Conservation (phyloP, 1,140 invertebrate genomes). For the honey bee (Apis mellifera) region Amel_HAv3.1 CM009936.2:15088001-15088500, state of each 20-base stretch:
- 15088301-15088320: not conserved
- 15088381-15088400: slow-evolving; percentile 37
- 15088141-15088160: too few relatives aligned
- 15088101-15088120: too few relatives aligned
- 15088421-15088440: not conserved
- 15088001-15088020: too few relatives aligned
- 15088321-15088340: too few relatives aligned
- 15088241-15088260: not conserved
- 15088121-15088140: too few relatives aligned
- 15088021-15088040: too few relatives aligned
- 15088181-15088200: not conserved
- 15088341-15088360: not conserved
- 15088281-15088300: not conserved
- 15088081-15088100: too few relatives aligned
- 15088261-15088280: not conserved
- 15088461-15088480: too few relatives aligned
- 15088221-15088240: not conserved
- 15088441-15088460: not conserved
- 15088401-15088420: not conserved
- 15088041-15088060: too few relatives aligned
- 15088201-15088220: not conserved
- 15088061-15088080: too few relatives aligned
- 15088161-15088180: too few relatives aligned
- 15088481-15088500: too few relatives aligned
- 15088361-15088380: slow-evolving; percentile 13